Conservation (phyloP, 2,113 vertebrate species). For the Chaetodon trifascialis region DNA sequence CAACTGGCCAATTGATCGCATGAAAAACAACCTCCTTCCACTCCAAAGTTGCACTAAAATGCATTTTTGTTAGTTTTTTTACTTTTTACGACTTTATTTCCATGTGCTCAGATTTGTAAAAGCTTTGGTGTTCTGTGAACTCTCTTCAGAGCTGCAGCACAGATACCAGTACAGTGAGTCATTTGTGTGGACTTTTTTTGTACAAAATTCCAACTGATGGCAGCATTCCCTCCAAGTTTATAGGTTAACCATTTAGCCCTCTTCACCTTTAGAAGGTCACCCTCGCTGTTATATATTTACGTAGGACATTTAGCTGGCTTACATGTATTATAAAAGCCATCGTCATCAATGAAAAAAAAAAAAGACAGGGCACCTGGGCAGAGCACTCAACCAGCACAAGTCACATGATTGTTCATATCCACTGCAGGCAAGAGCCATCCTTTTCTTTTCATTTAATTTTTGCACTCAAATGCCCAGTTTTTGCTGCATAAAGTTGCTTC, state of each 20-base stretch:
- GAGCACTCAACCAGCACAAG: no score
- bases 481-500: not conserved
- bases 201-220: not conserved
- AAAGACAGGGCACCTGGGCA: not conserved
- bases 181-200: not conserved
- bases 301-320: not conserved
- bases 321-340: conserved; percentile 3
- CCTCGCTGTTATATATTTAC: not conserved
- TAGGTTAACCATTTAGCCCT: not conserved
- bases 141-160: not conserved
- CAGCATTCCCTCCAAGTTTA: not conserved
- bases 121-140: not conserved
- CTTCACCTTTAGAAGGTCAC: conserved; percentile 16
- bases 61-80: no score
- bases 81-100: no score
- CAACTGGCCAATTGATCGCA: no score
- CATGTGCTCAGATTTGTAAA: not conserved
- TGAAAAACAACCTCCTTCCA: no score
- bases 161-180: not conserved
- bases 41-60: no score
- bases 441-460: no score
- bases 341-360: not conserved
- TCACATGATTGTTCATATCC: not conserved
- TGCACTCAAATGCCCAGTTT: no score
- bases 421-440: no score